Conservation (phyloP, 2,888 invertebrate genomes). For the Trypoxylon attenuatum region DNA sequence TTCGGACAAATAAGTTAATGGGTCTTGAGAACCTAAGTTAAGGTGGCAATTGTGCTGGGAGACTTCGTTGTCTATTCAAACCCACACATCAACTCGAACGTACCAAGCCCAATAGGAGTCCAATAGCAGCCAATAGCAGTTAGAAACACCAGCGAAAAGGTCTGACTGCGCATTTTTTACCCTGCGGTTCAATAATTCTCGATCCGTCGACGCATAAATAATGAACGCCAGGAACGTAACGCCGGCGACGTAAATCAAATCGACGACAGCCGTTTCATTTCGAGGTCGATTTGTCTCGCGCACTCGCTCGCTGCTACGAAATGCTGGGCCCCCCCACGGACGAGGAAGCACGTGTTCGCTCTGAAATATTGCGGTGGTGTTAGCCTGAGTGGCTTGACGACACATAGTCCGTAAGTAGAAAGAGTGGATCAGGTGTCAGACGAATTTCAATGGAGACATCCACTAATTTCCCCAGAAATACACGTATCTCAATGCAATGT, state of each 20-base stretch:
- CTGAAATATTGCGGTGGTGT: constrained; percentile 56
- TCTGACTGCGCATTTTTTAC: constrained; percentile 42
- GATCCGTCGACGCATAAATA: constrained; percentile 58
- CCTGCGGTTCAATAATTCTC: constrained; percentile 57
- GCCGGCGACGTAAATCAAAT: constrained; percentile 54
- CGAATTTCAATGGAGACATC: no score
- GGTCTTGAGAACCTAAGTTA: no score
- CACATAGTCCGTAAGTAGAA: no score
- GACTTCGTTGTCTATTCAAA: no score
- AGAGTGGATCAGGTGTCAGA: no score
- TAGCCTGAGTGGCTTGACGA: constrained; percentile 51
- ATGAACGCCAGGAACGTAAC: constrained; percentile 39
- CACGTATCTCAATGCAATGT: no score
- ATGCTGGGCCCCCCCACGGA: constrained; percentile 18
- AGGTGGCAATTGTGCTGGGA: no score
- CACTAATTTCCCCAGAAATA: no score
- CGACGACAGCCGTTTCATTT: constrained; percentile 60
- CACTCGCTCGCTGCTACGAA: constrained; percentile 15
- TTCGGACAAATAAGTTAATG: no score
- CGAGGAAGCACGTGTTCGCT: constrained; percentile 56
- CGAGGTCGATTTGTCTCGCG: constrained; percentile 60
- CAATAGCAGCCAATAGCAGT: background rate
- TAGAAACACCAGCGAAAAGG: constrained; percentile 7
- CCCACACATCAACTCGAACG: no score
- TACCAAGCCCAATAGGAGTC: no score